A percentile compares a stretch with the other conserved stretches of the same genome.
Conservation (phyloP, 35 echinoderm and acorn worm species). For the Ophiothrix spiculata region DNA sequence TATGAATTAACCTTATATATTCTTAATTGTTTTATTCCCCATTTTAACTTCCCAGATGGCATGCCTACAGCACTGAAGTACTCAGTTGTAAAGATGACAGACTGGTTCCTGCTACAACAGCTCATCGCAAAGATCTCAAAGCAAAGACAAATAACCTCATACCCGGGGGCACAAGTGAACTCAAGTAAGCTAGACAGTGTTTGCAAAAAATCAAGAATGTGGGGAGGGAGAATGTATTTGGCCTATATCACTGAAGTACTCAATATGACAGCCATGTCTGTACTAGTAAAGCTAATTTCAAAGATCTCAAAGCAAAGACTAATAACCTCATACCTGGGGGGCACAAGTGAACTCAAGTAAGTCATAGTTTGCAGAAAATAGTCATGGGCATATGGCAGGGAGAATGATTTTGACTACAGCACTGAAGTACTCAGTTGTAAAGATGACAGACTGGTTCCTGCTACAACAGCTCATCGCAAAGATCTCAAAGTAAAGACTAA, state of each 20-base stretch:
- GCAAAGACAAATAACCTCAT: constrained; percentile 72
- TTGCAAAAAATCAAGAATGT: too few species aligned
- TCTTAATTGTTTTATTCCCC: too few species aligned
- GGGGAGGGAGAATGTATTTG: too few species aligned
- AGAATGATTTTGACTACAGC: constrained; percentile 17
- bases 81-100: constrained; percentile 92
- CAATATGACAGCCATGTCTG: constrained; percentile 82
- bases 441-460: constrained; percentile 85
- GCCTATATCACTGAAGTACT: constrained; percentile 78
- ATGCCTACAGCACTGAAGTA: constrained; percentile 79
- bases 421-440: constrained; percentile 96
- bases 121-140: constrained; percentile 93
- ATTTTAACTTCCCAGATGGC: constrained; percentile 61
- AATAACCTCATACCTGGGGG: constrained; percentile 63
- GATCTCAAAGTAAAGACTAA: constrained; percentile 87
- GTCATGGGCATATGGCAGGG: too few species aligned
- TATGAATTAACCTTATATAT: too few species aligned
- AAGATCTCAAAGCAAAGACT: constrained; percentile 90
- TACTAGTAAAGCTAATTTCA: constrained; percentile 81
- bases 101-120: constrained; percentile 87
- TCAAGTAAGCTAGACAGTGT: too few species aligned
- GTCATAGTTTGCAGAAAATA: too few species aligned
- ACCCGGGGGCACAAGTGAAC: constrained; percentile 92
- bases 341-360: constrained; percentile 98
- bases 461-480: constrained; percentile 91